Base-by-base conservation (phyloP, 2,113 vertebrate species). In the Coptodon bakossiorum region DNA sequence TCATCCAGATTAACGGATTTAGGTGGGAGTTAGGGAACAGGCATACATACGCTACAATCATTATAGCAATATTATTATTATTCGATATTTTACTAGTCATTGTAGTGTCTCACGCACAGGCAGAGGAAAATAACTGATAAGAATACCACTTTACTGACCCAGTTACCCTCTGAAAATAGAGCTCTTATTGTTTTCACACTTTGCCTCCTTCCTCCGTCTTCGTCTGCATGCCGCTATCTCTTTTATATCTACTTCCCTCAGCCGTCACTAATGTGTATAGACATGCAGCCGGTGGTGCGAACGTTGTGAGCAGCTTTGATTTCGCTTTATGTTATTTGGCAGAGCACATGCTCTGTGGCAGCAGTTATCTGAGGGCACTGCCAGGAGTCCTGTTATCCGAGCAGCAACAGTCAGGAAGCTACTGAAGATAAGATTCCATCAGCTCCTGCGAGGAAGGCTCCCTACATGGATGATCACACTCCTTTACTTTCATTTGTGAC, bases 381-480 rank as follows among this genome's bases (percentile, higher is more conserved):
- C 89, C 89, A 83, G 61, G 31, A 79, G 52, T 34, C 53, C 78
- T 11, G 59, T 80, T 92, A 89, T 95, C 95, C 56, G 82, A 88
- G 45, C 86, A 84, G 87, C 85, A 31, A 36, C 88, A 91, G 85
- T 89, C 91, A 91, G 93, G 92, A 93, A 93, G 88, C 83, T 38
- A 6, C 87, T 45, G 40, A 9, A 76, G 93, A 94, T 94, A 93
- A 93, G 91, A 94, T 94, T 86, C 83, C 82, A 90, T 92, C 92
- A 88, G 84, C 82, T 81, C 43, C 89, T n/a, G 88, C 4, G 59
- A 86, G 68, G 63, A 43, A 71, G 78, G 76, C 87, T 80, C 2
- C 11, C 66, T 43, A 6, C 85, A 84, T 19, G 17, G 84, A 89
- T 85, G 81, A 91, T 88, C 66, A 81, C 86, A 79, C 76, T 83